These are phyloP conservation scores for Samia ricini DNA, from an alignment of 1,140 invertebrate genomes.

Conservation along the genomic window DNA sequence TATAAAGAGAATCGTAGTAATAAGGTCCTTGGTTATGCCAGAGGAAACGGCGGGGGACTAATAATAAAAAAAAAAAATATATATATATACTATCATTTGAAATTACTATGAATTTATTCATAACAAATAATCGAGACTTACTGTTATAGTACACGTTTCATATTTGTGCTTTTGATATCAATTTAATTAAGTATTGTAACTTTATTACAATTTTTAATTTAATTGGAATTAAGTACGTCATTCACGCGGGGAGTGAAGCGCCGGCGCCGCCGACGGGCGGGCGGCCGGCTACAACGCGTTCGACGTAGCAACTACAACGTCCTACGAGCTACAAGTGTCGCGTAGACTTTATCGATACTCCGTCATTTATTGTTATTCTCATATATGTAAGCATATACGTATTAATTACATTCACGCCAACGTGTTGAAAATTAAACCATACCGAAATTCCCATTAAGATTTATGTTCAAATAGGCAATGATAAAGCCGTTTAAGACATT, in stretches of 20 bases:
- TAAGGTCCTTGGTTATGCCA: no score
- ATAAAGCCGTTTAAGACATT: no score
- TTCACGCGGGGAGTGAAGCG: not conserved
- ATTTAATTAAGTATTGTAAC: no score
- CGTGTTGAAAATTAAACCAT: no score
- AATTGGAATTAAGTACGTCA: not conserved
- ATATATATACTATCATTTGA: not conserved
- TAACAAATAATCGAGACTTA: not conserved
- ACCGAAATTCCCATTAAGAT: no score
- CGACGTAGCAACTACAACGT: slow-evolving; percentile 61
- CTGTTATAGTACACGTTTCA: not conserved
- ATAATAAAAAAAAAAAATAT: not conserved
- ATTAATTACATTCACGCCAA: no score
- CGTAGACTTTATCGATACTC: slow-evolving; percentile 12
- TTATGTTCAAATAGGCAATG: no score
- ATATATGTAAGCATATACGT: not conserved
- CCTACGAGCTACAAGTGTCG: slow-evolving; percentile 33
- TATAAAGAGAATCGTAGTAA: no score
- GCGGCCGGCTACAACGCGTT: slow-evolving; percentile 32
- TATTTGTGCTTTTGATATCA: no score
- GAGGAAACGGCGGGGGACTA: no score
- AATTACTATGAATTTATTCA: not conserved
- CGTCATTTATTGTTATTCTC: not conserved
- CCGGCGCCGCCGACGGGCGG: no score
- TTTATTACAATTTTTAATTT: not conserved